Percentiles rank a stretch among this genome's conserved stretches.
These are phyloP conservation scores for Tauraco hartlaubi DNA, from an alignment of 2,797 vertebrate species.

Conservation along the genomic window DNA sequence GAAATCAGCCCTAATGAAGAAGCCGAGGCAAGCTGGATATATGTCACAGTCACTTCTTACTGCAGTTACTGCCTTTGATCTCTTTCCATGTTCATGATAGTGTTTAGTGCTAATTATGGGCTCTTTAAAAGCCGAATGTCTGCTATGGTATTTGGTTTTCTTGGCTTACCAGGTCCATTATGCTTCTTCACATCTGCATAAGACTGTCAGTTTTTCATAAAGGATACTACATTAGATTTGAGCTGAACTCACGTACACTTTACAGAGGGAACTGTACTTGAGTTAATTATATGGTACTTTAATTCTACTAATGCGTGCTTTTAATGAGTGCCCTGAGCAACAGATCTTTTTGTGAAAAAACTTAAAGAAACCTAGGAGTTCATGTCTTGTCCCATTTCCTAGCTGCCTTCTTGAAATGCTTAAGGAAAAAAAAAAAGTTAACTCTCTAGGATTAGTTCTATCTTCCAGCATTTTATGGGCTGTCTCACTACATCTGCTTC, in stretches of 20 bases:
- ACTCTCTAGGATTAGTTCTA: not conserved
- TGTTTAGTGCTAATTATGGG: conserved; percentile 25
- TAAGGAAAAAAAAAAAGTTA: not conserved
- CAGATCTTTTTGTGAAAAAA: not conserved
- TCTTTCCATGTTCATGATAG: not conserved
- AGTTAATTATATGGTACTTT: not conserved
- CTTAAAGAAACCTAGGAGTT: not conserved
- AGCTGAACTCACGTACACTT: not conserved
- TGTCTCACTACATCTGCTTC: not conserved
- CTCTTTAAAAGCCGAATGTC: not conserved
- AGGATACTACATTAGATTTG: not conserved
- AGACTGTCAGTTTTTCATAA: not conserved
- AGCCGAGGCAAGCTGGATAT: not conserved
- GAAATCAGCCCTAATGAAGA: not conserved
- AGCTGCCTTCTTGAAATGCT: not conserved
- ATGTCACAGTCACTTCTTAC: not conserved
- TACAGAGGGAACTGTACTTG: not conserved
- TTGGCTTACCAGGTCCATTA: not conserved
- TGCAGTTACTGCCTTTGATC: not conserved
- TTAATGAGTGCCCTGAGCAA: not conserved
- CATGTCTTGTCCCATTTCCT: not conserved
- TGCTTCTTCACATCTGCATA: not conserved
- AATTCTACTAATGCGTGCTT: not conserved
- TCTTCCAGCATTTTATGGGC: not conserved
- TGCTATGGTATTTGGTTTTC: not conserved